Conservation (phyloP, 2,113 vertebrate species). For the Oophaga pumilio region DNA sequence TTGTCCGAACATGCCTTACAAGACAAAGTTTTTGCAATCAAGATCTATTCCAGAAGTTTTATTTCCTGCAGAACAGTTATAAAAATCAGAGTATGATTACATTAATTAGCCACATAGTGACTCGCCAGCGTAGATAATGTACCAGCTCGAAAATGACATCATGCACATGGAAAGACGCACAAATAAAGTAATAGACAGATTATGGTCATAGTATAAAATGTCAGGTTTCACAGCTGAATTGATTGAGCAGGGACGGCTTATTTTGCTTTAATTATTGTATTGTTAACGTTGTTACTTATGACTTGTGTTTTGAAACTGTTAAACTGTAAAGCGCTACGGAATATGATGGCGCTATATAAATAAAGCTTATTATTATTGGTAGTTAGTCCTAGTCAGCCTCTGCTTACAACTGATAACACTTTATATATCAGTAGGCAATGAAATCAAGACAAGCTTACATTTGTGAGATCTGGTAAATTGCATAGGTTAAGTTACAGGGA, state of each 20-base stretch:
- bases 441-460: neutral
- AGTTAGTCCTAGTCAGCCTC: neutral
- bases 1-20: neutral
- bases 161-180: neutral
- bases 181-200: neutral
- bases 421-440: neutral
- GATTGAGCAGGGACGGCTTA: no score
- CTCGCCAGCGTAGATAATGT: neutral
- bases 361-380: no score
- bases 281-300: no score
- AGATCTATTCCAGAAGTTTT: neutral
- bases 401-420: no score
- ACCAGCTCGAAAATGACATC: neutral
- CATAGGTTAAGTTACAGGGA: neutral
- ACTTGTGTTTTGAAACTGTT: no score
- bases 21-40: constrained; percentile 10
- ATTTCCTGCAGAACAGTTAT: neutral
- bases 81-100: neutral
- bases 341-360: no score
- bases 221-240: neutral
- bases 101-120: neutral
- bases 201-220: neutral
- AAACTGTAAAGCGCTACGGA: no score
- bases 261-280: no score
- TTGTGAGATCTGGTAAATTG: neutral